A percentile compares a stretch with the other conserved stretches of the same genome.
Conservation (phyloP, 2,888 invertebrate species). For the Ernsta delagoae region DNA sequence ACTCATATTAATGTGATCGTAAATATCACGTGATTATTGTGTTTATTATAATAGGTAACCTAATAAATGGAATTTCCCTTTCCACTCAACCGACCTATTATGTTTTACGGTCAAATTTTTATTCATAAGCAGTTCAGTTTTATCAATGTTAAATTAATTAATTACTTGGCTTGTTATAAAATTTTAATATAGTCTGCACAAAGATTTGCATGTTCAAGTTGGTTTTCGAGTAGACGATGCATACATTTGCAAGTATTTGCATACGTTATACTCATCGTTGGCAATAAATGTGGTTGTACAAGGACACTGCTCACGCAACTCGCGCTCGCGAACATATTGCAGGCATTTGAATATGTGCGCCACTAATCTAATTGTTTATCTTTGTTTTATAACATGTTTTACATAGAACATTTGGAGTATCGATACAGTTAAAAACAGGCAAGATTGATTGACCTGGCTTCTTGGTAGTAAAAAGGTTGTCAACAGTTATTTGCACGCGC, state of each 20-base stretch:
- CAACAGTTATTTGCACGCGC: conserved; percentile 15
- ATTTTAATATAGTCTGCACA: neutral
- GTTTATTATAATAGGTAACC: too few species aligned
- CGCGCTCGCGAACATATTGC: neutral
- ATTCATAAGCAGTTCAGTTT: neutral
- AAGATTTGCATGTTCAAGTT: conserved; percentile 15
- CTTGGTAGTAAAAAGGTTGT: conserved; percentile 1
- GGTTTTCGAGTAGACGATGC: conserved; percentile 18
- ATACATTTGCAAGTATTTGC: conserved; percentile 29
- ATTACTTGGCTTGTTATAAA: conserved; percentile 16
- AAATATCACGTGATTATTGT: too few species aligned
- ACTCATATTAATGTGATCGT: too few species aligned
- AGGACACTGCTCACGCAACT: neutral
- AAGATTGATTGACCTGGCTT: conserved; percentile 2
- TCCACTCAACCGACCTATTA: neutral
- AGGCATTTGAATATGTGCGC: neutral
- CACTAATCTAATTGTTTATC: too few species aligned
- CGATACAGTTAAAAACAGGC: neutral
- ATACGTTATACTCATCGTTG: conserved; percentile 7
- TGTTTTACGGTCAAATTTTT: neutral
- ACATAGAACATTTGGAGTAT: neutral
- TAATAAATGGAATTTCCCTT: too few species aligned
- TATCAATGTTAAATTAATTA: conserved; percentile 24
- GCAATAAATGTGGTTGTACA: neutral
- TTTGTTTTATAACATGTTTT: neutral